These are phyloP conservation scores for Glaucopsyche alexis DNA, from an alignment of 2,888 invertebrate species.

Conservation along the genomic window DNA sequence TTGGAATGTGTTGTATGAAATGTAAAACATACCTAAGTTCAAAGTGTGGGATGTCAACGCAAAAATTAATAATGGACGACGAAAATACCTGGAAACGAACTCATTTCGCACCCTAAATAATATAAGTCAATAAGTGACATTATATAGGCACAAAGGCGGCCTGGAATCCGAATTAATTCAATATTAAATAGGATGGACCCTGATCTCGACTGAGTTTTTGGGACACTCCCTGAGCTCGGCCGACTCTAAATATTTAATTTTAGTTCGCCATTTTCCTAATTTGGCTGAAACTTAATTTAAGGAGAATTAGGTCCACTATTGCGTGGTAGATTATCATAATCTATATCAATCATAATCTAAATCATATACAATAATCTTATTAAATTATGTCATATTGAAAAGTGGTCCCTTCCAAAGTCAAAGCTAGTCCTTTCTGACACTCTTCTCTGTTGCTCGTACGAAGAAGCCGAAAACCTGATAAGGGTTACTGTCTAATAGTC, in stretches of 20 bases:
- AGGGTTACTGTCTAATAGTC: no score
- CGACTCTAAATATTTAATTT: slow-evolving; percentile 23
- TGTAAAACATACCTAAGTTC: neutral
- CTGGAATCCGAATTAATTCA: slow-evolving; percentile 16
- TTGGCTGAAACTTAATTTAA: neutral
- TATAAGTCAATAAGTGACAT: neutral
- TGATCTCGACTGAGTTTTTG: slow-evolving; percentile 11
- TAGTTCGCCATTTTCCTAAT: slow-evolving; percentile 14
- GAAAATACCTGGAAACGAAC: neutral
- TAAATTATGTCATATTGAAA: no score
- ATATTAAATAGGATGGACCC: slow-evolving; percentile 27
- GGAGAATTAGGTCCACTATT: neutral
- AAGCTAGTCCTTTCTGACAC: no score
- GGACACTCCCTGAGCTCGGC: slow-evolving; percentile 14
- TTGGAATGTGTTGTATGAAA: neutral
- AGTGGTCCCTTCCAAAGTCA: no score
- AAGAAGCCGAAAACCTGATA: no score
- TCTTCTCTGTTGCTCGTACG: no score
- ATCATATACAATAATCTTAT: no score
- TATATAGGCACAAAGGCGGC: slow-evolving; percentile 18
- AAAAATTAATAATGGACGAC: neutral
- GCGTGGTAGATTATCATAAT: neutral
- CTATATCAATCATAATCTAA: no score
- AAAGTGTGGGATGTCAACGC: neutral
- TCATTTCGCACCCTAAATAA: neutral